A percentile compares a stretch with the other conserved stretches of the same genome.
phyloP scores from a whole-genome alignment of 2,888 invertebrate genomes.

The Nemotelus pantherinus region DNA sequence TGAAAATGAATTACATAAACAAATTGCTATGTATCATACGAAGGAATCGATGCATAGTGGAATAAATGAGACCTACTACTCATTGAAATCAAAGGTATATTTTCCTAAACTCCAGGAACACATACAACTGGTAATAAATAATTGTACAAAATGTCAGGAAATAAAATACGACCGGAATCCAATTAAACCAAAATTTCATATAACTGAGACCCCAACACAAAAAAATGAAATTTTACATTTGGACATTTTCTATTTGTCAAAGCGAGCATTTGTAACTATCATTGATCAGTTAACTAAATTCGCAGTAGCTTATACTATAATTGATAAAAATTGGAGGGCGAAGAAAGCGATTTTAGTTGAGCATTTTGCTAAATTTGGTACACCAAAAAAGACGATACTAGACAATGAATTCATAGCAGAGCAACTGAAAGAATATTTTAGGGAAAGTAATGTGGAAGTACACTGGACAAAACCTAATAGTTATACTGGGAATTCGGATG shows the following conservation, averaged over 20 bases:
- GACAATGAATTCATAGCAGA: constrained; percentile 41
- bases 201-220: constrained; percentile 46
- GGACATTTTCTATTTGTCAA: constrained; percentile 43
- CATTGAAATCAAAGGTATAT: constrained; percentile 48
- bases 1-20: constrained; percentile 47
- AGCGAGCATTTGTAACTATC: not conserved
- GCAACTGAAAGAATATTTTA: constrained; percentile 7
- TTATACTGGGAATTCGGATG: not conserved
- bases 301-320: constrained; percentile 46
- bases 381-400: constrained; percentile 46
- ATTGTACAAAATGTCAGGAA: constrained; percentile 45
- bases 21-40: constrained; percentile 49
- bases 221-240: constrained; percentile 48
- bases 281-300: constrained; percentile 24
- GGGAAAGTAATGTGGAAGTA: not conserved
- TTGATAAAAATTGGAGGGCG: constrained; percentile 42
- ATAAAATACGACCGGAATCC: constrained; percentile 49
- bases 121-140: constrained; percentile 50
- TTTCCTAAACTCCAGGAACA: constrained; percentile 48
- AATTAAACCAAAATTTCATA: constrained; percentile 45
- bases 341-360: constrained; percentile 6
- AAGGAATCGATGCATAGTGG: constrained; percentile 50
- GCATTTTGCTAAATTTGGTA: constrained; percentile 45
- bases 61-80: constrained; percentile 48
- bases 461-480: constrained; percentile 5